These are phyloP conservation scores for Oreotrochilus melanogaster DNA, from an alignment of 2,113 vertebrate genomes.

Conservation along the genomic window DNA sequence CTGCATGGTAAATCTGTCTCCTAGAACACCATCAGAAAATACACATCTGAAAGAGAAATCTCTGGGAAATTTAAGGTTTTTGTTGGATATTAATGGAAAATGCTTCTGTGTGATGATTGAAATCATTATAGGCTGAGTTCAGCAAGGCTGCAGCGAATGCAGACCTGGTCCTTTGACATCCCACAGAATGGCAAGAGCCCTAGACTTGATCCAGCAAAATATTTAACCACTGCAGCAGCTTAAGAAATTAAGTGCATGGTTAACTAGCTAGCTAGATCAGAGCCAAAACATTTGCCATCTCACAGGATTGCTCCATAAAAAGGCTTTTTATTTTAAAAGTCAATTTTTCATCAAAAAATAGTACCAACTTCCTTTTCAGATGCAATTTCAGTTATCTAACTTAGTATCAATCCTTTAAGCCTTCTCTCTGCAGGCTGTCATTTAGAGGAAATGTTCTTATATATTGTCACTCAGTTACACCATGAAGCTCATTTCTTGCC, in stretches of 20 bases:
- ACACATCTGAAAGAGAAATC: neutral
- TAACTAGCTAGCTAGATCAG: constrained; percentile 39
- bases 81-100: neutral
- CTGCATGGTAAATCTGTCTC: neutral
- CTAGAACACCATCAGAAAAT: neutral
- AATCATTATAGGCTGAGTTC: neutral
- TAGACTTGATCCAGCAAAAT: constrained; percentile 34
- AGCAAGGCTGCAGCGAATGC: neutral
- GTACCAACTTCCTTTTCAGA: constrained; percentile 2
- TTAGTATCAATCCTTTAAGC: neutral
- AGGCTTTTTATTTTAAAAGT: neutral
- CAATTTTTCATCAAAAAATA: constrained; percentile 8
- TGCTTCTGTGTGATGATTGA: neutral
- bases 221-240: constrained; percentile 10
- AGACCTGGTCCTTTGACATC: constrained; percentile 28
- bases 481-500: neutral
- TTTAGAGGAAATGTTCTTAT: neutral
- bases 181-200: neutral
- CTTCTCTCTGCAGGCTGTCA: neutral
- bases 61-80: constrained; percentile 10
- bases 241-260: constrained; percentile 22
- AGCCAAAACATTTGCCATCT: constrained; percentile 41
- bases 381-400: neutral
- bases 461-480: neutral
- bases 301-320: constrained; percentile 29